Conservation (phyloP, 2,888 invertebrate genomes). For the Leucophora obtusa region DNA sequence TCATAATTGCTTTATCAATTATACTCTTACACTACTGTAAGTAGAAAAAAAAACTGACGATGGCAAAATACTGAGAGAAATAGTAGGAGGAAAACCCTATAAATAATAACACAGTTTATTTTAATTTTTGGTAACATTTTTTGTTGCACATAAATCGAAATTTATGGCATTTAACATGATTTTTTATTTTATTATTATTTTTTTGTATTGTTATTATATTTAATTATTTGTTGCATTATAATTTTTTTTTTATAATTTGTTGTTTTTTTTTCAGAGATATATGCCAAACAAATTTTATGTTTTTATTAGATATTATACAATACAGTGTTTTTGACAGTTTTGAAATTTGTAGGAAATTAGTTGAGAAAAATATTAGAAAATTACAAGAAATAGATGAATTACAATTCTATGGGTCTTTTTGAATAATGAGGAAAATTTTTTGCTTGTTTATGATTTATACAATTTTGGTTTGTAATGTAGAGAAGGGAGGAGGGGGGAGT, state of each 20-base stretch:
- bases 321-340: slow-evolving; percentile 28
- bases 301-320: slow-evolving; percentile 44
- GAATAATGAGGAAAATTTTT: slow-evolving; percentile 35
- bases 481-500: neutral
- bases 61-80: slow-evolving; percentile 8
- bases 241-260: slow-evolving; percentile 23
- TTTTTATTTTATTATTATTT: slow-evolving; percentile 53
- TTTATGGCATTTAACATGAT: slow-evolving; percentile 63
- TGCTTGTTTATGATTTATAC: slow-evolving; percentile 29
- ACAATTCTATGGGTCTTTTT: neutral
- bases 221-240: slow-evolving; percentile 34
- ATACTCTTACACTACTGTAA: neutral
- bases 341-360: slow-evolving; percentile 21
- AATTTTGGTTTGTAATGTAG: slow-evolving; percentile 7
- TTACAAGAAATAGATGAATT: too few species aligned
- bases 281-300: slow-evolving; percentile 57
- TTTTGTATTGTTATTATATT: slow-evolving; percentile 33
- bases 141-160: slow-evolving; percentile 60
- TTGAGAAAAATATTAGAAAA: neutral
- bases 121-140: slow-evolving; percentile 65
- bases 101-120: slow-evolving; percentile 61
- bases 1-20: too few species aligned
- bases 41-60: neutral
- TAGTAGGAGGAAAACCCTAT: neutral
- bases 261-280: slow-evolving; percentile 50